Evolutionary conservation across 2,113 vertebrate genomes (phyloP).

Genomic region (Neomonachus schauinslandi): DNA sequence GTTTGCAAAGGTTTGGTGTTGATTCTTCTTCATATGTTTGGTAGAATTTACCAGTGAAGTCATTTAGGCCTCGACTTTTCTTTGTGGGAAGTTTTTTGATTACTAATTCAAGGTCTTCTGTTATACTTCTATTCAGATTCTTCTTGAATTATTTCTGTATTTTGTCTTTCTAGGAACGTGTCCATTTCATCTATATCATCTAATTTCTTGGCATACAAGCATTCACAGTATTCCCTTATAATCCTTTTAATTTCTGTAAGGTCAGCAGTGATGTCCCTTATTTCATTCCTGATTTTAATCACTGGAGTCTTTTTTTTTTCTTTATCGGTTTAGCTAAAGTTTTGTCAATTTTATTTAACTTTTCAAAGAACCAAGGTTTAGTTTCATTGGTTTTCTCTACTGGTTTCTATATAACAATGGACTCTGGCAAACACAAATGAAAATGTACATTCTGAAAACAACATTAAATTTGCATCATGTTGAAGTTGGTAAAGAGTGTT

Average conservation of each 20-base stretch:
- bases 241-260: constrained; percentile 22
- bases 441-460: constrained; percentile 17
- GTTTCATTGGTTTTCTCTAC: background rate
- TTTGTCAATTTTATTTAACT: background rate
- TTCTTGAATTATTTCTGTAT: background rate
- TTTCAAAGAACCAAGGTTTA: constrained; percentile 27
- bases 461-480: background rate
- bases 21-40: background rate
- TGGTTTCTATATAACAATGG: background rate
- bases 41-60: constrained; percentile 16
- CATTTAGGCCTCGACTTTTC: background rate
- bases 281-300: background rate
- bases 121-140: constrained; percentile 25
- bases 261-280: background rate
- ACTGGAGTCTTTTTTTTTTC: background rate
- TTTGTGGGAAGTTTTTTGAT: constrained; percentile 14
- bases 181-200: constrained; percentile 4
- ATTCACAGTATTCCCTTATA: background rate
- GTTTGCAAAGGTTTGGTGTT: background rate
- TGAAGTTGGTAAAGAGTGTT: background rate
- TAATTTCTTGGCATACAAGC: background rate
- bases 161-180: constrained; percentile 2
- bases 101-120: constrained; percentile 9
- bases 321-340: background rate
- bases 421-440: constrained; percentile 10